Percentiles rank a stretch among this genome's conserved stretches.
These are phyloP conservation scores for Pseudachorutes palmiensis DNA, from an alignment of 1,140 invertebrate species.

Conservation along the genomic window DNA sequence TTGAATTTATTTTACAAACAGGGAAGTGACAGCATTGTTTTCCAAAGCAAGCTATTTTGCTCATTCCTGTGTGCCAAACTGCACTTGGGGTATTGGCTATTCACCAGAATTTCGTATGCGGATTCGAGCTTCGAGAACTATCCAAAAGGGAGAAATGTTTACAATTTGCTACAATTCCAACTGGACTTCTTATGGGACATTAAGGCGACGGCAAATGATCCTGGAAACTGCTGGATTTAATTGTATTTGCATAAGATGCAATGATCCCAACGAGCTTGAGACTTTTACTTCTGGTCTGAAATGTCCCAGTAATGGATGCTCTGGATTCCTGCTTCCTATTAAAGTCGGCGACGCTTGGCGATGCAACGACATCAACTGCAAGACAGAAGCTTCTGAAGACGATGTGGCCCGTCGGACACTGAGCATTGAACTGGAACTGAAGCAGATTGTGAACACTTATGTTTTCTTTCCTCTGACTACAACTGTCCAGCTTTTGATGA, in stretches of 20 bases:
- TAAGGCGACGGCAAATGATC: constrained; percentile 25
- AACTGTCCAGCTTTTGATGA: not conserved
- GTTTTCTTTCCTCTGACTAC: not conserved
- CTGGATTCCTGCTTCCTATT: not conserved
- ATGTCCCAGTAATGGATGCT: not conserved
- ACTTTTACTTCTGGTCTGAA: not conserved
- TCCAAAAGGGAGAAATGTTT: constrained; percentile 29
- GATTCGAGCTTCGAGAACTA: constrained; percentile 17
- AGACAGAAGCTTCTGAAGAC: too few relatives aligned
- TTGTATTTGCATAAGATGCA: constrained; percentile 25
- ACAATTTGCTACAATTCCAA: constrained; percentile 24
- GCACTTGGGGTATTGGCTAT: constrained; percentile 27
- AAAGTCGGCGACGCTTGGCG: too few relatives aligned
- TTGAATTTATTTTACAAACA: not conserved
- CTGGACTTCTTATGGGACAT: constrained; percentile 22
- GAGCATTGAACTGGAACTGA: too few relatives aligned
- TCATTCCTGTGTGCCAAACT: constrained; percentile 32
- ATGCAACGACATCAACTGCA: too few relatives aligned
- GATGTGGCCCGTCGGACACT: too few relatives aligned
- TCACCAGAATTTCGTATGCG: constrained; percentile 27
- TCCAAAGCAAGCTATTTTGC: constrained; percentile 6
- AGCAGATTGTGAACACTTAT: not conserved
- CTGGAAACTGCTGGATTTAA: constrained; percentile 22
- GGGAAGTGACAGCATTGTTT: not conserved
- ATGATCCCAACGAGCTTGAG: constrained; percentile 17